These are phyloP conservation scores for Macrostomum lignano DNA, from an alignment of 1,140 invertebrate genomes.

Conservation along the genomic window DNA sequence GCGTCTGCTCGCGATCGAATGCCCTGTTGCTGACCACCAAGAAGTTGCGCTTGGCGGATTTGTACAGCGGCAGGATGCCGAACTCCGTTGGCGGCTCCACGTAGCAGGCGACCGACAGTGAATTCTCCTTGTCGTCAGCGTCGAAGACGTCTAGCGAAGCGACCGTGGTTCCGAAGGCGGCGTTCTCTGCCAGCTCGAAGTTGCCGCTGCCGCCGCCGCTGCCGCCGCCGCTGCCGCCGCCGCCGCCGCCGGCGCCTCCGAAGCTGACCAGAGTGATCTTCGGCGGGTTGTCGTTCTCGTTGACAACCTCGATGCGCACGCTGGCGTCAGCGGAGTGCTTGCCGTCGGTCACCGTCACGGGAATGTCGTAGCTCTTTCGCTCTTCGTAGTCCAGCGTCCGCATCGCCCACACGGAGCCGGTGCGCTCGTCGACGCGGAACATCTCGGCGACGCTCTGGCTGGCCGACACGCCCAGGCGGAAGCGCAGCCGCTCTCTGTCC, in stretches of 20 bases:
- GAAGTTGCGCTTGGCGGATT: too few relatives aligned
- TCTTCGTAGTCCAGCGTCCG: not conserved
- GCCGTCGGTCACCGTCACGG: not conserved
- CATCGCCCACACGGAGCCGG: not conserved
- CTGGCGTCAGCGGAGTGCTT: not conserved
- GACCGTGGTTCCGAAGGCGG: too few relatives aligned
- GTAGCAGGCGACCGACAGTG: too few relatives aligned
- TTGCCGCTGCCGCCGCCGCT: too few relatives aligned
- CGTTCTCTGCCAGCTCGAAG: too few relatives aligned
- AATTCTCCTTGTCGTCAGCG: too few relatives aligned
- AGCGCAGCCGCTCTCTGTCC: not conserved
- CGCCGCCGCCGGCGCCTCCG: too few relatives aligned
- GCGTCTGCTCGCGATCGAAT: slow-evolving; percentile 1
- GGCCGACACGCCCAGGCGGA: not conserved
- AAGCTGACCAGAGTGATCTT: not conserved
- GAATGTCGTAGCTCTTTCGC: not conserved
- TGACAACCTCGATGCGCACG: not conserved
- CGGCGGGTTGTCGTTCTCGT: slow-evolving; percentile 2
- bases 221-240: not conserved
- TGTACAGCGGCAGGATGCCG: too few relatives aligned
- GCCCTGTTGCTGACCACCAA: too few relatives aligned
- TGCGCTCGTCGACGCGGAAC: not conserved
- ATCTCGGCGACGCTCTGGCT: not conserved
- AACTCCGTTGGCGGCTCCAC: too few relatives aligned
- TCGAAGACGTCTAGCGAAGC: too few relatives aligned